These are phyloP conservation scores for Mya arenaria DNA, from an alignment of 1,140 invertebrate species.

Conservation along the genomic window DNA sequence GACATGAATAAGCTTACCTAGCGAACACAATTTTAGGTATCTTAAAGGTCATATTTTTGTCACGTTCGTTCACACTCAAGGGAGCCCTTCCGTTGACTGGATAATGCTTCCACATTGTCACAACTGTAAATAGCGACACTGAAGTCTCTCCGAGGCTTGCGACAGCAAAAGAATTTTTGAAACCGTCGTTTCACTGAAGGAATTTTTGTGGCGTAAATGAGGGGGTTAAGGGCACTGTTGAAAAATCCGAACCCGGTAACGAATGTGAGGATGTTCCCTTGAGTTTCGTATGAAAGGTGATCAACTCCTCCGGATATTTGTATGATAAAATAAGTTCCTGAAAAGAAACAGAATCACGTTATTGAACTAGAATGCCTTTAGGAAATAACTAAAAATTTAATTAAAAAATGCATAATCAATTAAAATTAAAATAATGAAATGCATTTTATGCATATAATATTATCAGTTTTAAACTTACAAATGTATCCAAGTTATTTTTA, in stretches of 20 bases:
- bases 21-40: too few relatives aligned
- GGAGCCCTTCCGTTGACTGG: not conserved
- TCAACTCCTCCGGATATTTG: slow-evolving; percentile 34
- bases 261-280: slow-evolving; percentile 51
- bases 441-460: too few relatives aligned
- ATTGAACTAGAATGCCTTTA: not conserved
- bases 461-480: too few relatives aligned
- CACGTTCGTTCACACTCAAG: not conserved
- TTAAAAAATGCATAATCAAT: too few relatives aligned
- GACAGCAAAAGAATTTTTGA: slow-evolving; percentile 45
- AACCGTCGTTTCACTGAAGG: slow-evolving; percentile 46
- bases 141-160: not conserved
- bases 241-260: slow-evolving; percentile 40
- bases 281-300: not conserved
- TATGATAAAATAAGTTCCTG: slow-evolving; percentile 45
- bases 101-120: not conserved
- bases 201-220: slow-evolving; percentile 61
- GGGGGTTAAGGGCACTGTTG: slow-evolving; percentile 58
- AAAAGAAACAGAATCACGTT: slow-evolving; percentile 1
- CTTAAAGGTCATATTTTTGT: too few relatives aligned
- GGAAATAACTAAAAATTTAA: too few relatives aligned
- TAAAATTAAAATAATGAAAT: too few relatives aligned
- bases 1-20: too few relatives aligned
- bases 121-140: not conserved
- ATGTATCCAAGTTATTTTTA: too few relatives aligned